Evolutionary conservation across 2,888 invertebrate genomes (phyloP), one percentile per base, ranked within the genome.

Genomic region (Cordilura impudica): DNA sequence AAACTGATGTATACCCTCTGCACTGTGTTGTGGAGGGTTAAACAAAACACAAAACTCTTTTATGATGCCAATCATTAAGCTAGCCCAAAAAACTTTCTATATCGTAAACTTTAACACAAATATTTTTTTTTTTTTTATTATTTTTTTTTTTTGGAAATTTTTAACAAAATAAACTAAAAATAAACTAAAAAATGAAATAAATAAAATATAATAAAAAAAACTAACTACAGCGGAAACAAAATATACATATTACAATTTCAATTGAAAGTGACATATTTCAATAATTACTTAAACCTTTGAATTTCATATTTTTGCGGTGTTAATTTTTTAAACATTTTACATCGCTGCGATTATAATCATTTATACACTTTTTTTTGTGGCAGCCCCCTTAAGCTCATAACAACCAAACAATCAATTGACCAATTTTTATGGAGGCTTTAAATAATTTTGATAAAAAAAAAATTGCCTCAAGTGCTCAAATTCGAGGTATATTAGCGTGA

Each of bases 221-320:
- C n/a, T 35, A n/a, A 35, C 35, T 35, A 43, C 43, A n/a, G n/a
- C n/a, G n/a, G n/a, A n/a, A n/a, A n/a, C n/a, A 43, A 43, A 43
- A 5, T 47, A 43, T 18, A 78, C 51, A 69, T 35, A 73, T 73
- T 63, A 51, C 58, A 60, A 10, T 21, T 21, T 49, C 39, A 75
- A 75, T 79, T 75, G 74, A 56, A 29, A 51, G 16, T 75, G 74
- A 74, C 74, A 71, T 54, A 66, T 74, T 74, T 79, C 45, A 53
- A 74, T 66, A 7, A 16, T 23, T 49, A 51, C 26, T 4, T 18
- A 49, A 65, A 65, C 47, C 54, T 63, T 45, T 16, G 14, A 18
- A 26, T 51, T 21, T 6, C 10, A 2, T 23, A 23, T 7, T 51
- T 51, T 3, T 1, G 1, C 4, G 2, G 1, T 2, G 5, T 12